These are phyloP conservation scores for Kradibia gibbosae DNA, from an alignment of 1,140 invertebrate species.

Conservation along the genomic window DNA sequence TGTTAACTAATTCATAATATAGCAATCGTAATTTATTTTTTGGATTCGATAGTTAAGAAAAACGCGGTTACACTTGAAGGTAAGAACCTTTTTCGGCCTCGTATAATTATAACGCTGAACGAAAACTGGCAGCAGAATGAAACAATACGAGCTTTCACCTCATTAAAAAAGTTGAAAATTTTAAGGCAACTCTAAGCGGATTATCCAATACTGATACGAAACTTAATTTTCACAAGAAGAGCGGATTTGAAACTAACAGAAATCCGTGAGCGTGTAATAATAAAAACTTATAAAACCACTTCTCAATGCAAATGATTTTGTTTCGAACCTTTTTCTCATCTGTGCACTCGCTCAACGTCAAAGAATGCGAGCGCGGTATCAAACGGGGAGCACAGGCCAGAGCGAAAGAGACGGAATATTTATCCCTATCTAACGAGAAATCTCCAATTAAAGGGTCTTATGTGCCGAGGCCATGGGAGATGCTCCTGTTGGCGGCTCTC, in stretches of 20 bases:
- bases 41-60: too few relatives aligned
- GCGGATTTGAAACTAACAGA: neutral
- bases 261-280: constrained; percentile 19
- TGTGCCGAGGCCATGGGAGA: neutral
- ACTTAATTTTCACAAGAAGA: neutral
- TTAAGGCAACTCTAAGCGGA: neutral
- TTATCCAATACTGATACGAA: neutral
- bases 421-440: constrained; percentile 47
- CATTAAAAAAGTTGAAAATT: neutral
- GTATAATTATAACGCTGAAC: neutral
- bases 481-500: neutral
- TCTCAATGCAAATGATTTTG: constrained; percentile 40
- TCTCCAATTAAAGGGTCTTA: constrained; percentile 49
- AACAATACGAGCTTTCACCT: neutral
- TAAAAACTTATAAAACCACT: constrained; percentile 41
- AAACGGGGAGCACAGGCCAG: neutral
- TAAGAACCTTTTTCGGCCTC: neutral
- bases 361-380: constrained; percentile 45
- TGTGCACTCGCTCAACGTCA: constrained; percentile 4
- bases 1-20: too few relatives aligned
- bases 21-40: too few relatives aligned
- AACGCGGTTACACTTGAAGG: too few relatives aligned
- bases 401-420: constrained; percentile 15
- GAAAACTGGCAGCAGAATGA: neutral
- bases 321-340: neutral